Percentiles rank a stretch among this genome's conserved stretches.
phyloP scores from a whole-genome alignment of 2,888 invertebrate genomes.

The Cosmia pyralina region DNA sequence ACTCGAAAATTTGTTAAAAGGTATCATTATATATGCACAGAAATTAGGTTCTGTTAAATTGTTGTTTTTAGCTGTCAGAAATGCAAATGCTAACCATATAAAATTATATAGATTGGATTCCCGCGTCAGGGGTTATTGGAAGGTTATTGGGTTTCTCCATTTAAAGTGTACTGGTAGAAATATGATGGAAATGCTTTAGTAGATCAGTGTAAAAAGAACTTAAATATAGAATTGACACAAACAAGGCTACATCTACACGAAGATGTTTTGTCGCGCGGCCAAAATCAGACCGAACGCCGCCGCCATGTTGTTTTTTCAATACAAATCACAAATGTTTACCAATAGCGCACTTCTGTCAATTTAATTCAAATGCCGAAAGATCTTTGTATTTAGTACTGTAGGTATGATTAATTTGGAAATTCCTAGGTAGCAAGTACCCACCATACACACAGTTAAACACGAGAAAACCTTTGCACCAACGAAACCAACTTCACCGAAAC shows the following conservation, averaged over 20 bases:
- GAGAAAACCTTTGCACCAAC: slow-evolving; percentile 5
- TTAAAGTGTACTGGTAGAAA: background rate
- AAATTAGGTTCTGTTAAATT: background rate
- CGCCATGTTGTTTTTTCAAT: background rate
- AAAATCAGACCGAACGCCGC: too few relatives aligned
- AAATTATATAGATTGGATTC: background rate
- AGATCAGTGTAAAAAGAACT: background rate
- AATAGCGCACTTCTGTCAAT: background rate
- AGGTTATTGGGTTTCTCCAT: too few relatives aligned
- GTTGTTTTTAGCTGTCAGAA: background rate
- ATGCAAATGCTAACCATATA: background rate
- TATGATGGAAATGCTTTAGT: too few relatives aligned
- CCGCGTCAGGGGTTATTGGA: too few relatives aligned
- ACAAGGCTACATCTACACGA: background rate
- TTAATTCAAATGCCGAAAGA: background rate
- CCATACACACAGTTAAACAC: background rate
- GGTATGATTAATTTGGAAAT: background rate
- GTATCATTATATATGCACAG: background rate
- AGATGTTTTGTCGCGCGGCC: too few relatives aligned
- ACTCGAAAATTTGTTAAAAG: slow-evolving; percentile 7
- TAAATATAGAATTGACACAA: background rate
- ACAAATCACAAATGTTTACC: too few relatives aligned
- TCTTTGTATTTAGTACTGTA: too few relatives aligned
- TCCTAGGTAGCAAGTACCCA: background rate
- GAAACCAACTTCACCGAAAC: background rate